These are phyloP conservation scores for Meandrina meandrites DNA, from an alignment of 92 coral and sea anemone species.

Conservation along the genomic window DNA sequence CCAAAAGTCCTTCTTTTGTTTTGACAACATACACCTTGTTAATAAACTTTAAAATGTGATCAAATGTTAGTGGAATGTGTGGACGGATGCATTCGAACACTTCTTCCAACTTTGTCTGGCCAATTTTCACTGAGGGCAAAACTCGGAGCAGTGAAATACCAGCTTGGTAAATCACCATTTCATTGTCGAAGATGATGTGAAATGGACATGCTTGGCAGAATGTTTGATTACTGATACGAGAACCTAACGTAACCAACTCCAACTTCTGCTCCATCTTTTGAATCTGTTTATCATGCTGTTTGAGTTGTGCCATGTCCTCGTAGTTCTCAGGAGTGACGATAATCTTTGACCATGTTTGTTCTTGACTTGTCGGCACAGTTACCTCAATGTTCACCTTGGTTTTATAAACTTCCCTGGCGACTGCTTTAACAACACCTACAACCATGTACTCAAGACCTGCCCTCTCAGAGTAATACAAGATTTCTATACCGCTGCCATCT, in stretches of 20 bases:
- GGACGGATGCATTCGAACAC: constrained; percentile 89
- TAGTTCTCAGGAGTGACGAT: constrained; percentile 58
- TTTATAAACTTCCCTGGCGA: constrained; percentile 72
- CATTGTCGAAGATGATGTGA: constrained; percentile 83
- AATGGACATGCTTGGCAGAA: constrained; percentile 98
- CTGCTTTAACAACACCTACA: constrained; percentile 87
- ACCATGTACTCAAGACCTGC: constrained; percentile 91
- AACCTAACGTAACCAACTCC: constrained; percentile 76
- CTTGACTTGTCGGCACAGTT: constrained; percentile 51
- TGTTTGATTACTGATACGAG: constrained; percentile 74
- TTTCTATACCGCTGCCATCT: constrained; percentile 70
- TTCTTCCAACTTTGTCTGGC: constrained; percentile 69
- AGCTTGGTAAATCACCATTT: constrained; percentile 93
- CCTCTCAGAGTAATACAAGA: constrained; percentile 88
- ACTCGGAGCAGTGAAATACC: constrained; percentile 89
- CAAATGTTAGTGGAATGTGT: constrained; percentile 78
- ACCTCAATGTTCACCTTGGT: constrained; percentile 71
- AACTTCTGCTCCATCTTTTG: constrained; percentile 70
- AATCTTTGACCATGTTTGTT: constrained; percentile 71
- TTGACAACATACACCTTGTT: constrained; percentile 90
- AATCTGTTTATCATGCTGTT: constrained; percentile 54
- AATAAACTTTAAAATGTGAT: constrained; percentile 68
- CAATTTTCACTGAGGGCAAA: constrained; percentile 81
- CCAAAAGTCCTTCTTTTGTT: constrained; percentile 88
- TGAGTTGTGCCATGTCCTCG: constrained; percentile 46